A percentile compares a stretch with the other conserved stretches of the same genome.
These are phyloP conservation scores for Haliclystus octoradiatus DNA, from an alignment of 30 jellyfish, hydroid and myxozoan species.

Conservation along the genomic window DNA sequence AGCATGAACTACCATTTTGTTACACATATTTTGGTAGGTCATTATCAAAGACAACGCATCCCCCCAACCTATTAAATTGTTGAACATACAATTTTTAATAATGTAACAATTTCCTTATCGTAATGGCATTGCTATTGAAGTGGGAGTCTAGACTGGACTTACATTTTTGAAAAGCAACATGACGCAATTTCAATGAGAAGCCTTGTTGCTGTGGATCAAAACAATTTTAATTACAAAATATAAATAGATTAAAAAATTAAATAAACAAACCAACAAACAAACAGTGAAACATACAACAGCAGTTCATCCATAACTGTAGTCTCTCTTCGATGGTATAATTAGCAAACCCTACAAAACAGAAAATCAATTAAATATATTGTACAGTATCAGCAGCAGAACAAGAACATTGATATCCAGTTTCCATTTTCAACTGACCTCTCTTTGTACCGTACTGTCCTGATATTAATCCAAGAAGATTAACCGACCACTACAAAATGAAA, in stretches of 20 bases:
- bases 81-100: too few species aligned
- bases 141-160: slow-evolving; percentile 1
- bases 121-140: too few species aligned
- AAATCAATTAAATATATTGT: neutral
- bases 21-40: too few species aligned
- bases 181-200: slow-evolving; percentile 50
- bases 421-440: slow-evolving; percentile 27
- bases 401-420: neutral
- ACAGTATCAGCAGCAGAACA: neutral
- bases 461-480: slow-evolving; percentile 46
- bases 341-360: slow-evolving; percentile 18
- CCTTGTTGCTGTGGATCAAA: slow-evolving; percentile 42
- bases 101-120: too few species aligned
- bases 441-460: slow-evolving; percentile 72
- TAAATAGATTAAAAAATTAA: neutral
- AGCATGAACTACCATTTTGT: neutral
- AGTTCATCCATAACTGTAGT: slow-evolving; percentile 78
- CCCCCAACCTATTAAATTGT: too few species aligned
- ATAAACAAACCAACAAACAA: too few species aligned
- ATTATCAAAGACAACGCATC: too few species aligned
- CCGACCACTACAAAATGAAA: slow-evolving; percentile 52
- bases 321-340: slow-evolving; percentile 54
- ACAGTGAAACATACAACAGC: slow-evolving; percentile 36
- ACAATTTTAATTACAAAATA: neutral
- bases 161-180: slow-evolving; percentile 64